Conservation (phyloP, 2,888 invertebrate species). For the Lithophane socia region DNA sequence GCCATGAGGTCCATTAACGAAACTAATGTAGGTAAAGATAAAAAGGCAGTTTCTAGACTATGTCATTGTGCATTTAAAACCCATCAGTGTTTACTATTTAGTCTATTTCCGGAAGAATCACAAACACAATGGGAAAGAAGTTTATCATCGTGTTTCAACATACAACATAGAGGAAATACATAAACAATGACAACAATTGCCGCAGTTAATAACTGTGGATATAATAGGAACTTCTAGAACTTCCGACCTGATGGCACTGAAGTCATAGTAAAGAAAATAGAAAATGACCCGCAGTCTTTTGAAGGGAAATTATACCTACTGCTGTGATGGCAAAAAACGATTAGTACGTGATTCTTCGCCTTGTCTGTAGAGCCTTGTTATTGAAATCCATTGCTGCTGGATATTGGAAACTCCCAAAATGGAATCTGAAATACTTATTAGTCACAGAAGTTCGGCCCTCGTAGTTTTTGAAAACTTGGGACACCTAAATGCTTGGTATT, state of each 20-base stretch:
- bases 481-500: not conserved
- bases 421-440: not conserved
- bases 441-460: not conserved
- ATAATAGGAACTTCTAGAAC: not conserved
- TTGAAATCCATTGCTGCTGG: not conserved
- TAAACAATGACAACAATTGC: conserved; percentile 36
- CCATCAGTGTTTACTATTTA: conserved; percentile 5
- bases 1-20: not conserved
- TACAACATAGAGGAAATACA: conserved; percentile 36
- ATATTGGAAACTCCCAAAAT: not conserved
- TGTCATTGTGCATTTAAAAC: conserved; percentile 6
- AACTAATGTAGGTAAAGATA: not conserved
- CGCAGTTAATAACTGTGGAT: not conserved
- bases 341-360: not conserved
- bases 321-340: too few species aligned
- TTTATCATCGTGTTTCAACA: conserved; percentile 15
- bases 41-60: not conserved
- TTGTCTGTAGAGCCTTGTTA: not conserved
- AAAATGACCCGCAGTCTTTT: not conserved
- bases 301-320: too few species aligned
- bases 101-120: conserved; percentile 40
- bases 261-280: not conserved
- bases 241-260: not conserved
- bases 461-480: not conserved
- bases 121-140: conserved; percentile 42